Base-by-base conservation (phyloP, 92 coral and sea anemone species). In the Siderastrea siderea region DNA sequence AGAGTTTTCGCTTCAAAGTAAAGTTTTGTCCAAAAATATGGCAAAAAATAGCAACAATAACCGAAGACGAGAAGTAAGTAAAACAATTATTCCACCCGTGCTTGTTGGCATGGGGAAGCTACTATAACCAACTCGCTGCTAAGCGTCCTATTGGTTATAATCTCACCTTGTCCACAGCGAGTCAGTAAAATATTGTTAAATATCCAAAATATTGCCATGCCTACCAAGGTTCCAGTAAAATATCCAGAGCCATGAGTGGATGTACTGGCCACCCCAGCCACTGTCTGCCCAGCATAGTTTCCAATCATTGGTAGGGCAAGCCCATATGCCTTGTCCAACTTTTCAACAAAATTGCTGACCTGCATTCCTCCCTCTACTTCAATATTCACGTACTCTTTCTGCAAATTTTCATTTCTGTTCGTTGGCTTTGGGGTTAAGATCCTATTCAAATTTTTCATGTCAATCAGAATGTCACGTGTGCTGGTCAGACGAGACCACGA, bases 291-390 rank as follows among this genome's bases (percentile, higher is more conserved):
- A 3, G 95, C 95, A 73, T 92, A 92, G 68, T 88, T 89, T 4
- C 97, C 93, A 16, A 94, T 86, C 86, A 89, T 91, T 8, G 93
- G 95, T 3, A 94, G 52, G 3, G 88, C 97, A 47, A 94, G 90
- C 12, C 93, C 93, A 65, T 94, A 94, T 2, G 68, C 46, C 62
- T 81, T 60, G 59, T 94, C 95, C 13, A 94, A 71, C 55, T 70
- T 64, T 75, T 89, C 93, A 1, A 94, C 95, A 72, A 94, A 94
- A 45, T 75, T 60, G 19, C 38, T 47, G 61, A 94, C 90, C 43
- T 66, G 77, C 95, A 94, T 92, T 7, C 96, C 95, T 5, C 94
- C 96, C 67, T 94, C 93, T 5, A 92, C 96, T 62, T 94, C 96
- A 54, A 94, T 91, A 50, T 86, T 90, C 65, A 90, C 96, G 77